Evolutionary conservation across 2,888 invertebrate species (phyloP).

Genomic region (Graphium colonna): DNA sequence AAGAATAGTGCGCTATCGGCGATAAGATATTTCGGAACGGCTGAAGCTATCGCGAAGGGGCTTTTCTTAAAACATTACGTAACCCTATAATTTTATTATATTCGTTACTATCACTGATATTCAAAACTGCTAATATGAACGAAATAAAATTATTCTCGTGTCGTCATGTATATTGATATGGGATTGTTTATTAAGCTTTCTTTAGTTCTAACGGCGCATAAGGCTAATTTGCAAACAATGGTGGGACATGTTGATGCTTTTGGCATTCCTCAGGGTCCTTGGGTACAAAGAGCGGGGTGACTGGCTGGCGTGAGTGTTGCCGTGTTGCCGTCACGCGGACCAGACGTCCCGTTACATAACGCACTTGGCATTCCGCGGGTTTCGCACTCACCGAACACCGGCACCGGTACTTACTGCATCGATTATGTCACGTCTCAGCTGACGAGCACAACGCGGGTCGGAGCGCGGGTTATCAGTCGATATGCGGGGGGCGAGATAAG

Average conservation of each 20-base stretch:
- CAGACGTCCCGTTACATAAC: slow-evolving; percentile 64
- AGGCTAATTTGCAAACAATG: not conserved
- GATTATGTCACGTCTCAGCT: slow-evolving; percentile 76
- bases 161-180: not conserved
- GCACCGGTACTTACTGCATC: slow-evolving; percentile 74
- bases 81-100: not conserved
- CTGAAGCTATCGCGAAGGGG: not conserved
- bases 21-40: too few species aligned
- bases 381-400: slow-evolving; percentile 56
- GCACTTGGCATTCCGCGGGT: slow-evolving; percentile 50
- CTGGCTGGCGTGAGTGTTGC: slow-evolving; percentile 10
- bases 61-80: not conserved
- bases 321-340: slow-evolving; percentile 19
- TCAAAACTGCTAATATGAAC: not conserved
- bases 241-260: not conserved
- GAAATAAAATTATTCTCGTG: not conserved
- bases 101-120: not conserved
- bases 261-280: slow-evolving; percentile 15
- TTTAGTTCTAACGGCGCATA: too few species aligned
- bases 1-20: too few species aligned
- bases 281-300: not conserved
- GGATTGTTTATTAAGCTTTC: too few species aligned
- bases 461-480: slow-evolving; percentile 46
- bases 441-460: slow-evolving; percentile 53
- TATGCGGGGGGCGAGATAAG: slow-evolving; percentile 35